A percentile compares a stretch with the other conserved stretches of the same genome.
phyloP scores from a whole-genome alignment of 2,888 invertebrate species.

The Metalampra italica region DNA sequence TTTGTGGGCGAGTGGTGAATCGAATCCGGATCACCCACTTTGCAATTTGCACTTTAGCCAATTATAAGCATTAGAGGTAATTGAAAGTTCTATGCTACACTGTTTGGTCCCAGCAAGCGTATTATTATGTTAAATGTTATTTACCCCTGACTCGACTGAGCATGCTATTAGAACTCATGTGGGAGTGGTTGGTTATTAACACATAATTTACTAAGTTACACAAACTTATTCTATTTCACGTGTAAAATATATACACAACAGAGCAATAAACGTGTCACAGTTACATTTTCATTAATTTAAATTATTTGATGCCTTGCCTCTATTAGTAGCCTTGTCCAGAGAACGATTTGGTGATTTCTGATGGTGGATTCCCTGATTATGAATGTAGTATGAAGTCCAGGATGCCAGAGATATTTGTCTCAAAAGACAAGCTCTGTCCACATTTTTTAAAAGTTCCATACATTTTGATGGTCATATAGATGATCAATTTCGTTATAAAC shows the following conservation, averaged over 20 bases:
- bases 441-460: too few species aligned
- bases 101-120: background rate
- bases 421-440: too few species aligned
- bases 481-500: too few species aligned
- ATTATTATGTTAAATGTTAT: background rate
- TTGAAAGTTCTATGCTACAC: constrained; percentile 1
- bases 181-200: constrained; percentile 7
- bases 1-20: constrained; percentile 2
- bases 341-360: too few species aligned
- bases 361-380: too few species aligned
- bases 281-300: too few species aligned
- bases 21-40: constrained; percentile 6
- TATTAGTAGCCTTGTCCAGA: too few species aligned
- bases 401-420: too few species aligned
- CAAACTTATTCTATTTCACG: background rate
- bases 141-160: background rate
- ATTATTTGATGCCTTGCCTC: too few species aligned
- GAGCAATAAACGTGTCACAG: background rate
- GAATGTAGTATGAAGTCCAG: too few species aligned
- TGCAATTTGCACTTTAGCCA: constrained; percentile 1
- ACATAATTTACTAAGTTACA: constrained; percentile 7
- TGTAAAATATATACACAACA: background rate
- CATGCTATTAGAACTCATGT: constrained; percentile 2
- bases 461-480: too few species aligned
- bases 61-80: background rate